A percentile compares a stretch with the other conserved stretches of the same genome.
These are phyloP conservation scores for Rhagium mordax DNA, from an alignment of 2,888 invertebrate genomes.

Conservation along the genomic window DNA sequence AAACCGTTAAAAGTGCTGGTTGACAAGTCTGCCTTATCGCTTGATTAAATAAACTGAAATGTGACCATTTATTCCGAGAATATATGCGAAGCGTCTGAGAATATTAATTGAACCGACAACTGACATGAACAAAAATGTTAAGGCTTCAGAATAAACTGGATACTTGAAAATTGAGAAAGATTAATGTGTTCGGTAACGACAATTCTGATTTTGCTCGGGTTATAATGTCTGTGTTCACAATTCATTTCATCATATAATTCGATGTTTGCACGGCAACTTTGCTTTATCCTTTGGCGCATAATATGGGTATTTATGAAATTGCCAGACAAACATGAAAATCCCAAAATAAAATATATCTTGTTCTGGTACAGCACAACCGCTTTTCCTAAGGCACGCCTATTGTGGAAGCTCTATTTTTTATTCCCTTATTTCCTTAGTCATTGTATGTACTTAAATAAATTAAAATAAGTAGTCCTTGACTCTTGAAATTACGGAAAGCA, in stretches of 20 bases:
- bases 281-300: background rate
- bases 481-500: background rate
- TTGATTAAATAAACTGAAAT: no score
- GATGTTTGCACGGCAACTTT: background rate
- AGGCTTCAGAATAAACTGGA: no score
- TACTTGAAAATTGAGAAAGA: background rate
- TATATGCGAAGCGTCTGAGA: no score
- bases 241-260: no score
- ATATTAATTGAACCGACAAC: no score
- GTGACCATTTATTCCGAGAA: no score
- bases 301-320: background rate
- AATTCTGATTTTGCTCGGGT: background rate
- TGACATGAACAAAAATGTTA: no score
- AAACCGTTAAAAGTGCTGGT: no score
- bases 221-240: background rate
- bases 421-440: background rate
- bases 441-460: background rate
- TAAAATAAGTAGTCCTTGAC: constrained; percentile 16
- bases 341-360: background rate
- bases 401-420: background rate
- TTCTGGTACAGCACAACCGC: background rate
- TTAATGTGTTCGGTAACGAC: background rate
- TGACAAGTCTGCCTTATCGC: no score
- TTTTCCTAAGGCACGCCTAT: background rate
- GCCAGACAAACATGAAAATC: background rate